Evolutionary conservation across 2,797 vertebrate genomes (phyloP), one percentile per base, ranked within the genome.

Genomic region (Leuciscus waleckii): DNA sequence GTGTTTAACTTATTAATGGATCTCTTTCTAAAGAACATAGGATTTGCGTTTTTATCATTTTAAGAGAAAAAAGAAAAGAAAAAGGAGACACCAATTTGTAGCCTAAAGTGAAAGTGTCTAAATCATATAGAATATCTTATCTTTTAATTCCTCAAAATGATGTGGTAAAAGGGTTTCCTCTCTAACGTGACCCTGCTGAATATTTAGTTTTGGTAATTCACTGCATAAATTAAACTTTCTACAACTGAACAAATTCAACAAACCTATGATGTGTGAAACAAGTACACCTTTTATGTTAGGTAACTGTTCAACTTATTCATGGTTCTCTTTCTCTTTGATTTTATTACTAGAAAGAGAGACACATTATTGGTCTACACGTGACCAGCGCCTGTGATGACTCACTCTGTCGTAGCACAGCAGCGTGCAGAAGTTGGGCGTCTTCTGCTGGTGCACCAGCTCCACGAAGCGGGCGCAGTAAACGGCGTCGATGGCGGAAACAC

Each of bases 401-500:
- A 99, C 98, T 93, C 98, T 93, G 91, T 99, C 98, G 46, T 99
- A 99, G 91, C 98, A 99, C 81, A 99, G 95, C 63, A 99, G 96
- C 0, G 98, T 99, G 91, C 98, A 99, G 95, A 99, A 99, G 94
- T 99, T 99, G 80, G 97, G 98, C 0, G 98, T 99, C 94, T 99
- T 99, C 94, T 99, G 98, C 91, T 99, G 96, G 94, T 99, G 98
- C 87, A 99, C 98, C 86, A 99, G 94, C 94, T 99, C 98, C 23
- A 99, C 98, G 10, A 99, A 99, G 91, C 97, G 97, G 82, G 98
- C 98, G 74, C 98, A 99, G 93, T 99, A 99, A 82, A 99, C 96
- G 0, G 98, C 98, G 56, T 99, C 98, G 49, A 99, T 99, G 90
- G 98, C 98, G 5, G 98, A 99, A 99, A 99, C 93, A 99, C 98